Conservation (phyloP, 2,888 invertebrate genomes). For the Resseliella maxima region DNA sequence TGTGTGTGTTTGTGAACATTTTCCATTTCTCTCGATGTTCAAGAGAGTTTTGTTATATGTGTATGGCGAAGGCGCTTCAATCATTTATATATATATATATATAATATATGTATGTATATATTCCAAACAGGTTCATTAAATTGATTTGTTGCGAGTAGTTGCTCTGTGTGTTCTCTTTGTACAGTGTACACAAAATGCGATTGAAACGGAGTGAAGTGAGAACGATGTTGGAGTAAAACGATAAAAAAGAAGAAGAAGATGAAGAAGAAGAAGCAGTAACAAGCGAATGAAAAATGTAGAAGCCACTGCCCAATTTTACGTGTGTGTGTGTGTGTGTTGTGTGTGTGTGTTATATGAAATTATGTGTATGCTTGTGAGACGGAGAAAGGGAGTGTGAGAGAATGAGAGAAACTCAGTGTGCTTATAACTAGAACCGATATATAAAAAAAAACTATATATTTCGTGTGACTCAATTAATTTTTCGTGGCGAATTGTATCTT, state of each 20-base stretch:
- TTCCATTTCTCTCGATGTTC: neutral
- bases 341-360: conserved; percentile 23
- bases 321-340: conserved; percentile 33
- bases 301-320: conserved; percentile 55
- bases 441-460: neutral
- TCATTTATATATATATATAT: no score
- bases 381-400: neutral
- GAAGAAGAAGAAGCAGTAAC: conserved; percentile 5
- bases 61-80: conserved; percentile 31
- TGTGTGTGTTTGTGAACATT: neutral
- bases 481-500: neutral
- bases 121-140: conserved; percentile 48
- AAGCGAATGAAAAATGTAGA: conserved; percentile 52
- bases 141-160: conserved; percentile 47
- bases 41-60: neutral
- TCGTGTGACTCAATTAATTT: conserved; percentile 45
- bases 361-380: no score
- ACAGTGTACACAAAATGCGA: neutral
- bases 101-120: neutral
- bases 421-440: conserved; percentile 16
- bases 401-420: neutral
- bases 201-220: conserved; percentile 41
- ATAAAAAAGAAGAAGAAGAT: neutral
- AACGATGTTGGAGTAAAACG: neutral
- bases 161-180: neutral